Percentiles rank a stretch among this genome's conserved stretches.
Evolutionary conservation across 64 coral and sea anemone species (phyloP).

Genomic region (Montipora cactus): DNA sequence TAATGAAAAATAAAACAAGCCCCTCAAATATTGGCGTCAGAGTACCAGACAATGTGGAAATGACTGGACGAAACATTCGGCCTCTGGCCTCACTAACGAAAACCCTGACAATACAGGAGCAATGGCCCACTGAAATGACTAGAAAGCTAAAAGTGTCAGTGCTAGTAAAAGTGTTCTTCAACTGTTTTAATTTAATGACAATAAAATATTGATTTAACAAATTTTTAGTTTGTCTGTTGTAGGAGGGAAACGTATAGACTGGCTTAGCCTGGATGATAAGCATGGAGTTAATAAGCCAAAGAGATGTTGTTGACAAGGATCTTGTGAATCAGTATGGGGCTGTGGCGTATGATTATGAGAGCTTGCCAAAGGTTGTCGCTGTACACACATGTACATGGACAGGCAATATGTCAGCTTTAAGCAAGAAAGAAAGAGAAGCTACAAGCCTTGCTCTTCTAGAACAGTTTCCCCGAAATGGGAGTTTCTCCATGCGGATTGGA

Average conservation of each 20-base stretch:
- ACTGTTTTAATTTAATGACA: not conserved
- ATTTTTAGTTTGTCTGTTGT: not conserved
- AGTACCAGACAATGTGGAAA: too few species aligned
- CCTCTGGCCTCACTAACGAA: too few species aligned
- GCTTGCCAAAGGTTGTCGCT: conserved; percentile 52
- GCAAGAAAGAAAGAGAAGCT: not conserved
- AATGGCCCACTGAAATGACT: too few species aligned
- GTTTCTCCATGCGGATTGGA: not conserved
- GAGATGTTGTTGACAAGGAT: conserved; percentile 9
- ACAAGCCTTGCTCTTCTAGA: not conserved
- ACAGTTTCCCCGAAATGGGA: not conserved
- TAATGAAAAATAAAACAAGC: too few species aligned
- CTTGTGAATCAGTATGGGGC: conserved; percentile 16
- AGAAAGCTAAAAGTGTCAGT: too few species aligned
- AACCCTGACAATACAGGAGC: too few species aligned
- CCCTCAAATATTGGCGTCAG: too few species aligned
- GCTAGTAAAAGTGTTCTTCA: too few species aligned
- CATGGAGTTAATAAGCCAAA: conserved; percentile 30
- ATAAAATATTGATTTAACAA: not conserved
- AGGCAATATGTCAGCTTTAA: not conserved
- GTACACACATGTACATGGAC: conserved; percentile 31
- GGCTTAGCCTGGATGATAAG: not conserved
- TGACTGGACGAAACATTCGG: too few species aligned
- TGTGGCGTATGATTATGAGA: conserved; percentile 60
- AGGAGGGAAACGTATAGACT: not conserved